Base-by-base conservation (phyloP, 2,797 vertebrate genomes). In the Cyclopterus lumpus region DNA sequence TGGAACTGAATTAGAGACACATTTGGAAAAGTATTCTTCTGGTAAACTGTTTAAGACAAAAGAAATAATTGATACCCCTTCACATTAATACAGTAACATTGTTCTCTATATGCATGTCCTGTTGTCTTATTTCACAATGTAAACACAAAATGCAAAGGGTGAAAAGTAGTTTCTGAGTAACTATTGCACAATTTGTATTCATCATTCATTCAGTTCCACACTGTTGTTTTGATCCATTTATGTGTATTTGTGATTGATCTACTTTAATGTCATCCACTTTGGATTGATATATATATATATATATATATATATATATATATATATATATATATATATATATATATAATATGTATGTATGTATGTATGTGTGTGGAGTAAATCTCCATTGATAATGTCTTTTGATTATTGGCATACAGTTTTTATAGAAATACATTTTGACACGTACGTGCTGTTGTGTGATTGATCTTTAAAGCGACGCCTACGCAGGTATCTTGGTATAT, bases 361-460 rank as follows among this genome's bases (percentile, higher is more conserved):
- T 38, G 36, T 38, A 2, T 38, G 36, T 12, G 10, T 38, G 11
- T 38, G 38, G 67, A 85, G 63, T 86, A 62, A 77, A 83, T 81
- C 68, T 77, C 58, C 18, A 22, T 51, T 72, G 30, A 63, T 71
- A 8, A 32, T 65, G 48, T 63, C 18, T 69, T 16, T 77, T 65
- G 38, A 59, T 72, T 82, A 80, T 82, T 66, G 54, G 55, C 63
- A 85, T 73, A 30, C 77, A 84, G 64, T 79, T 89, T 87, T 86
- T 84, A 67, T 63, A 69, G 9, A 82, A 92, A 92, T 89, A 90
- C 68, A 89, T 18, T 54, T 63, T 77, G n/a, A 76, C 12, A 54
- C 36, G 22, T 71, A 62, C 15, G 38, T 54, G 5, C 2, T 68
- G 36, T 71, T 64, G 54, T 28, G 30, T 8, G 44, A 62, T 34